Evolutionary conservation across 2,888 invertebrate species (phyloP).

Genomic region (Mythimna vitellina): DNA sequence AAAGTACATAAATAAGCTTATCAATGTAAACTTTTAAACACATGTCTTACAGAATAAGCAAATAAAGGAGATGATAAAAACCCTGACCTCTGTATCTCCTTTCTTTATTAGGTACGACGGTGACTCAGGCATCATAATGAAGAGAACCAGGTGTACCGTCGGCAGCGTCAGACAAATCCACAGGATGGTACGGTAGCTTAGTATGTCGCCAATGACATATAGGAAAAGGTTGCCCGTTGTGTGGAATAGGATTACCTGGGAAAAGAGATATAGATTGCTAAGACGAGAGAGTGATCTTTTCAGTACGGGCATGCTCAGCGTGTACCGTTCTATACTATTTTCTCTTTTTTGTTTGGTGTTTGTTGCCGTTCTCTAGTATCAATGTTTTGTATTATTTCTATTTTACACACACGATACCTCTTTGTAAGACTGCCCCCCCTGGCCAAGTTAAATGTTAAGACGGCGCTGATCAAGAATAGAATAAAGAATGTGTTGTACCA

Average conservation of each 20-base stretch:
- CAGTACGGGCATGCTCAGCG: no score
- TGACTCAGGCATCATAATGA: constrained; percentile 91
- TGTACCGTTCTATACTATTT: no score
- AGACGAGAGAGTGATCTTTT: no score
- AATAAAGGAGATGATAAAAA: not conserved
- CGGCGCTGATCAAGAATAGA: no score
- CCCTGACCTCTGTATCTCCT: constrained; percentile 81
- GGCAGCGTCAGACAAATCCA: constrained; percentile 87
- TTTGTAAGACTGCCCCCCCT: no score
- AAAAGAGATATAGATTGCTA: constrained; percentile 30
- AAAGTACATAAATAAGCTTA: no score
- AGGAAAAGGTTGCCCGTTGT: constrained; percentile 88
- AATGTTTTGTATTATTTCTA: no score
- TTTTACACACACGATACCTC: no score
- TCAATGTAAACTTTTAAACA: not conserved
- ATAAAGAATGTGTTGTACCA: no score
- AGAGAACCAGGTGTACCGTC: constrained; percentile 82
- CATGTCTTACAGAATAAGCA: not conserved
- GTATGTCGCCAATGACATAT: constrained; percentile 86
- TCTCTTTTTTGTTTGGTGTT: no score
- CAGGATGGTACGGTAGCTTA: constrained; percentile 87
- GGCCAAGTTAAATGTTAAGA: no score
- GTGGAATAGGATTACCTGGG: constrained; percentile 81
- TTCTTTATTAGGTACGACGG: constrained; percentile 88
- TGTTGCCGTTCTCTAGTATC: no score